Evolutionary conservation across 1,140 invertebrate genomes (phyloP), one percentile per base, ranked within the genome.

Genomic region (Capitella teleta): DNA sequence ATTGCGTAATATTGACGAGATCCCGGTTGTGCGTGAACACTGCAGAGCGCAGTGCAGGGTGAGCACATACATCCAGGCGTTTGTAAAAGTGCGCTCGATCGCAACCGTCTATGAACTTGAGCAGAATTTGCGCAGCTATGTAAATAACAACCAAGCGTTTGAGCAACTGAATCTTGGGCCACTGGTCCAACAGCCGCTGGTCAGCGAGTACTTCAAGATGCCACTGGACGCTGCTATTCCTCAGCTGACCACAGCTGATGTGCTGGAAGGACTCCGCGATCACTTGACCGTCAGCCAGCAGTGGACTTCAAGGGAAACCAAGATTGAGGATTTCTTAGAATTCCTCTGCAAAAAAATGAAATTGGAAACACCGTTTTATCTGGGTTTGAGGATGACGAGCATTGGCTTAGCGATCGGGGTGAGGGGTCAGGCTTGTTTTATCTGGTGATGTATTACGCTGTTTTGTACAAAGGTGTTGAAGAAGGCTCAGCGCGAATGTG

Each of bases 361-460:
- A 6, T 60, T 60, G 12, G 51, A 58, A 10, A 54, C 57, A 51
- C 61, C 60, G 2, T 65, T 59, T 47, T 54, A 60, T 10, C 57
- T 70, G n/a, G 68, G 68, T 18, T 58, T 68, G 8, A 54, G 64
- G 30, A 59, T 70, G 3, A 54, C 60, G 24, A 68, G 65, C 48
- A 51, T 70, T n/a, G 58, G 61, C 14, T 44, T 70, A 28, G 60
- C 58, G n/a, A 44, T 44, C 28, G 21, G 25, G 3, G 42, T 40
- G 14, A 40, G 38, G 19, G 25, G 19, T 14, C 4, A 8, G 38
- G 4, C 4, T 21, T 37, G 36, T 37, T 37, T 37, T 37, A 19
- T 37, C 21, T 37, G 2, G 36, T 37, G 36, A 37, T 37, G 2
- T 21, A 6, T 2, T 18, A 37, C 6, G 8, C 6, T 37, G 36